Base-by-base conservation (phyloP, 2,888 invertebrate species). In the Harpalus rufipes region DNA sequence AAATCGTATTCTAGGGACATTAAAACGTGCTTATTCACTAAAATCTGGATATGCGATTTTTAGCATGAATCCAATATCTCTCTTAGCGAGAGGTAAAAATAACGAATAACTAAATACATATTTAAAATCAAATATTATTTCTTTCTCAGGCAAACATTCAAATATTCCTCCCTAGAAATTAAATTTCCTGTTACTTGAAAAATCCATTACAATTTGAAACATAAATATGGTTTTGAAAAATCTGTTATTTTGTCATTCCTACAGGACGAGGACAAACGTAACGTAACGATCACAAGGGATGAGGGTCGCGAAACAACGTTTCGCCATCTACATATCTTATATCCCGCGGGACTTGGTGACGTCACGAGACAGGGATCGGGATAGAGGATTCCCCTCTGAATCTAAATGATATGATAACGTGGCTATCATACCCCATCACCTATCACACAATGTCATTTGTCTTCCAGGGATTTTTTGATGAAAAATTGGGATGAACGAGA, bases 311-410 rank as follows among this genome's bases (percentile, higher is more conserved):
- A 90, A 90, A 90, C 87, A 86, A 58, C 86, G 82, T 87, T 87
- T 86, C 88, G 88, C 90, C 89, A 91, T 91, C 90, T 91, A 89
- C 91, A 91, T 90, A 89, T 89, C 88, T 91, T 88, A 91, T 91
- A 88, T 90, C 91, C 89, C 90, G 21, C 32, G 90, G 88, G 91
- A 89, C 32, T 18, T 14, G 56, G 51, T 81, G 84, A 87, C 88
- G 83, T 88, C 88, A 68, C 86, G 86, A 86, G 87, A 39, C 81
- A 86, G 44, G 56, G 32, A 32, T 10, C 21, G 25, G 51, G 58
- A 25, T 14, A 56, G 44, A 4, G 72, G 16, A 18, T n/a, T 32
- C 41, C 74, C 32, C 72, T 41, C 72, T 74, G 72, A 74, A 74
- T 61, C 83, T 65, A 85, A 79, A 85, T 85, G 85, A 85, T 85